A percentile compares a stretch with the other conserved stretches of the same genome.
Evolutionary conservation across 2,797 vertebrate genomes (phyloP).

Genomic region (Pseudomugil gertrudae): DNA sequence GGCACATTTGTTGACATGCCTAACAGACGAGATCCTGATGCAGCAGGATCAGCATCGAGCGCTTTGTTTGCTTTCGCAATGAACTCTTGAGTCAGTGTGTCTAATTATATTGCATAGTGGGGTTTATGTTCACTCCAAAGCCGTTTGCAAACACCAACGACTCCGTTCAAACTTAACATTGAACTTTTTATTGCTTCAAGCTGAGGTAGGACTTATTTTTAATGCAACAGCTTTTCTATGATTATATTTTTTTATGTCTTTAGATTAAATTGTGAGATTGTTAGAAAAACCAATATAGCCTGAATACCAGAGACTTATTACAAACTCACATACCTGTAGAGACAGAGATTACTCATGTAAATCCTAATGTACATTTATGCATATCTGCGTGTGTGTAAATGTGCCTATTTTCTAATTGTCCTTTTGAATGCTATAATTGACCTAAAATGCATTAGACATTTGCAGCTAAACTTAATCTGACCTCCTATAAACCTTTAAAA

Average conservation of each 20-base stretch:
- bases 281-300: not conserved
- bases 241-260: not conserved
- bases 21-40: constrained; percentile 86
- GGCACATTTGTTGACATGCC: constrained; percentile 80
- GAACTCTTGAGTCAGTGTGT: constrained; percentile 73
- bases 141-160: constrained; percentile 75
- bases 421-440: too few relatives aligned
- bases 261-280: not conserved
- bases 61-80: constrained; percentile 81
- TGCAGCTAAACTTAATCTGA: too few relatives aligned
- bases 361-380: too few relatives aligned
- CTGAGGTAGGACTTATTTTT: constrained; percentile 13
- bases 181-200: constrained; percentile 29
- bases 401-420: too few relatives aligned
- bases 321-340: too few relatives aligned
- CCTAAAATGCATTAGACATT: too few relatives aligned
- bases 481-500: too few relatives aligned
- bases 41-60: constrained; percentile 81
- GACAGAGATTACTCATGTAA: too few relatives aligned
- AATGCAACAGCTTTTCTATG: not conserved
- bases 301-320: not conserved
- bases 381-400: too few relatives aligned
- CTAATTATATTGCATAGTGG: constrained; percentile 67
- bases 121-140: constrained; percentile 70
- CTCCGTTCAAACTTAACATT: constrained; percentile 56